Evolutionary conservation across 2,113 vertebrate species (phyloP).

Genomic region (Dromas ardeola): DNA sequence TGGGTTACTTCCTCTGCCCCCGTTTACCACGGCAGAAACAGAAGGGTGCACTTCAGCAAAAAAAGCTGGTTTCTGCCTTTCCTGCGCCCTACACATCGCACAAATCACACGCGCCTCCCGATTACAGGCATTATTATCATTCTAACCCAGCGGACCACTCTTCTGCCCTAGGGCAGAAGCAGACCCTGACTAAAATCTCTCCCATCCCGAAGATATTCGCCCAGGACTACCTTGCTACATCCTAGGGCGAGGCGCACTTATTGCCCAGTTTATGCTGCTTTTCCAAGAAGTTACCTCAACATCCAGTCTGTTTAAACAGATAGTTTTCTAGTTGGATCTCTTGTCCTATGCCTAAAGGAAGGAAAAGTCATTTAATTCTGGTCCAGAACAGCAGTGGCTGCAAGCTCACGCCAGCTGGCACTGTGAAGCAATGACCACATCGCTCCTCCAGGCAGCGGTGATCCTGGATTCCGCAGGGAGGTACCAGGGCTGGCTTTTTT

Average conservation of each 20-base stretch:
- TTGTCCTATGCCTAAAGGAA: not conserved
- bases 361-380: not conserved
- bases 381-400: not conserved
- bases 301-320: not conserved
- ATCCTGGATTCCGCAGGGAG: not conserved
- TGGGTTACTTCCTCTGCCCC: not conserved
- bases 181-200: not conserved
- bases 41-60: not conserved
- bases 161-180: not conserved
- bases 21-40: not conserved
- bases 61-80: not conserved
- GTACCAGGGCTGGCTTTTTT: not conserved
- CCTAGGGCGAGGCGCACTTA: not conserved
- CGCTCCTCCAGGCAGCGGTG: fast-evolving
- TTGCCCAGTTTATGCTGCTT: not conserved
- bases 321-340: not conserved
- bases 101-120: not conserved
- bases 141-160: not conserved
- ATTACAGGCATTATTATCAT: not conserved
- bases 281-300: not conserved
- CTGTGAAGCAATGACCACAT: not conserved
- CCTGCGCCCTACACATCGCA: not conserved
- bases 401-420: not conserved
- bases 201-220: not conserved
- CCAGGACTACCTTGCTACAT: not conserved